Evolutionary conservation across 1,140 invertebrate genomes (phyloP).

Genomic region (Alviniconcha marisindica): DNA sequence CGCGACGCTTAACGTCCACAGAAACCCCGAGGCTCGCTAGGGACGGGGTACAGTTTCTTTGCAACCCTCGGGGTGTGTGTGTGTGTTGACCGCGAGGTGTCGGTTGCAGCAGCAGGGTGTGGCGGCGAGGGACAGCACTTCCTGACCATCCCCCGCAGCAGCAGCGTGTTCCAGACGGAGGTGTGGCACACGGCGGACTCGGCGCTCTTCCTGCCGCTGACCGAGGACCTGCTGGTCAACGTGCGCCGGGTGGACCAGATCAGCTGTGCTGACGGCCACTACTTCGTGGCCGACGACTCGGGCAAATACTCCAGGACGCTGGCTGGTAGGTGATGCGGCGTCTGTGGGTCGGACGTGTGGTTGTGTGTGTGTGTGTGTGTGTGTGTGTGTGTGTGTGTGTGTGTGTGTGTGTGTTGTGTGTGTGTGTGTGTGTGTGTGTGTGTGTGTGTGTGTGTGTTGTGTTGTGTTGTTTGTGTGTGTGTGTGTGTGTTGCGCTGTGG

Average conservation of each 20-base stretch:
- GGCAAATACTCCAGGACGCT: conserved; percentile 72
- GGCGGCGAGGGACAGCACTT: no score
- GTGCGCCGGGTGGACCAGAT: conserved; percentile 72
- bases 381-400: neutral
- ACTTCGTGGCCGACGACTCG: conserved; percentile 69
- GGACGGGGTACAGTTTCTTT: no score
- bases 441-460: no score
- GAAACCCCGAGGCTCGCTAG: no score
- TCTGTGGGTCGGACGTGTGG: neutral
- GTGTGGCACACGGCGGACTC: conserved; percentile 72
- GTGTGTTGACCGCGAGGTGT: no score
- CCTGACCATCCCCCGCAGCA: conserved; percentile 60
- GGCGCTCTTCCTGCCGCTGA: conserved; percentile 68
- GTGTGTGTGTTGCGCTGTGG: no score
- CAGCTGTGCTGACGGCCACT: conserved; percentile 68
- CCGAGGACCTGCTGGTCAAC: conserved; percentile 71
- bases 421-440: no score
- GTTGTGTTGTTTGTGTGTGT: no score
- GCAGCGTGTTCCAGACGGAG: conserved; percentile 68
- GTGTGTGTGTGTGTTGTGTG: no score
- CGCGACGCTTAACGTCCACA: no score
- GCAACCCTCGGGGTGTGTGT: no score
- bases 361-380: conserved; percentile 1
- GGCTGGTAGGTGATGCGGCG: conserved; percentile 52
- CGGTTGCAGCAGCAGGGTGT: no score